Base-by-base conservation (phyloP, 2,888 invertebrate genomes). In the Eurytoma californica region DNA sequence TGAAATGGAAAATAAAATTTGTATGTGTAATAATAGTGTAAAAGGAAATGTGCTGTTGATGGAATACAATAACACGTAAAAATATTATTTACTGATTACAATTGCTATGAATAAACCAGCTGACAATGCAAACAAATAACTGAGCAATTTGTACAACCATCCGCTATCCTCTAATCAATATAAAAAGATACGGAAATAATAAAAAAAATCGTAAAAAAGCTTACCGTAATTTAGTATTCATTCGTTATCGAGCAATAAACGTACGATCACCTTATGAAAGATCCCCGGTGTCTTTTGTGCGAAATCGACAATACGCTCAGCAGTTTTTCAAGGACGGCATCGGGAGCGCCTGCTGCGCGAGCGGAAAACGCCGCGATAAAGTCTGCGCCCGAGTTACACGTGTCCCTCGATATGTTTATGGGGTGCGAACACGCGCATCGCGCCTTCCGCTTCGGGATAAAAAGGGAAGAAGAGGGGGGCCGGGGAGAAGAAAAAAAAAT, bases 261-360 rank as follows among this genome's bases (percentile, higher is more conserved):
- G 30, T 2, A 49, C 53, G 61, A 72, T 72, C 53, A 72, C 51
- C 49, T 39, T 30, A 12, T 3, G 28, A 63, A 61, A 63, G 68
- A 68, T 68, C 39, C 28, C n/a, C n/a, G 28, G 49, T 51, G 18
- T 49, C 58, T 77, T 65, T 65, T 18, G 20, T 20, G 55, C 61
- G 47, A 20, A 20, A 47, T 7, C 57, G 63, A 14, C 49, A 51
- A 49, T 53, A 57, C 18, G 30, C 66, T 72, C 66, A 67, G 72
- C 66, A 51, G 55, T 60, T 66, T 77, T 72, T 72, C 77, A 67
- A 77, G 77, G 77, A 49, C 5, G 24, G 24, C 24, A 24, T 24
- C 24, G 24, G 24, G 24, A 24, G 24, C 24, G 20, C 18, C 9
- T 20, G 70, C 70, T 61, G 70, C 60, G 70, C 60, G 63, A 55